phyloP scores from a whole-genome alignment of 2,888 invertebrate species.

The Euzophera pinguis region DNA sequence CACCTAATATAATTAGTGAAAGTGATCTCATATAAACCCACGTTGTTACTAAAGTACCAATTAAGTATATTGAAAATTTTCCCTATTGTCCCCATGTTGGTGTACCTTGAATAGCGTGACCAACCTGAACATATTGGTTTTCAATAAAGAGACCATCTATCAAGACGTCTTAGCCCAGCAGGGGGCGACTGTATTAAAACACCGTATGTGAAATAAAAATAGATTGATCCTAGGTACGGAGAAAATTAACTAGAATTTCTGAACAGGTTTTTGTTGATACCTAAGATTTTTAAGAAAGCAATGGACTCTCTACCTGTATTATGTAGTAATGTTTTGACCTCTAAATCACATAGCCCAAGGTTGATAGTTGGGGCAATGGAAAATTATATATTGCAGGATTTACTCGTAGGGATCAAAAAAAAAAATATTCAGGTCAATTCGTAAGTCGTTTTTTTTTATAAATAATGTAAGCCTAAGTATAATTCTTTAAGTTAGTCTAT shows the following conservation, averaged over 20 bases:
- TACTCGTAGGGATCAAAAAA: no score
- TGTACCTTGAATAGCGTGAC: conserved; percentile 56
- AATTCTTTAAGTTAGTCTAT: neutral
- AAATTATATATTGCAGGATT: no score
- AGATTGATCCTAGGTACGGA: conserved; percentile 5
- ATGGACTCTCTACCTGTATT: no score
- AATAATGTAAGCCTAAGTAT: neutral
- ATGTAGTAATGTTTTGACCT: no score
- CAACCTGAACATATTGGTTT: conserved; percentile 65
- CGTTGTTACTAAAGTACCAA: neutral
- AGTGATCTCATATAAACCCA: neutral
- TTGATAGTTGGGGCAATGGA: no score
- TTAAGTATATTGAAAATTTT: conserved; percentile 9
- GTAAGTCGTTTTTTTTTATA: neutral
- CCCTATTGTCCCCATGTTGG: neutral
- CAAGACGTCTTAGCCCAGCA: conserved; percentile 64
- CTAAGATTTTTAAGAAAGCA: no score
- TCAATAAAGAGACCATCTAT: conserved; percentile 75
- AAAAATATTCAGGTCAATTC: no score
- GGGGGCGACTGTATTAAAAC: conserved; percentile 77
- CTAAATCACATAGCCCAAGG: no score
- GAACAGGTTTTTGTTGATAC: neutral
- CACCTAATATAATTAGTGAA: neutral
- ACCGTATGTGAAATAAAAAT: conserved; percentile 36
- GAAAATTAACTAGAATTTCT: conserved; percentile 4